Evolutionary conservation across 64 coral and sea anemone species (phyloP), one percentile per base, ranked within the genome.

Genomic region (Acropora tenuis): DNA sequence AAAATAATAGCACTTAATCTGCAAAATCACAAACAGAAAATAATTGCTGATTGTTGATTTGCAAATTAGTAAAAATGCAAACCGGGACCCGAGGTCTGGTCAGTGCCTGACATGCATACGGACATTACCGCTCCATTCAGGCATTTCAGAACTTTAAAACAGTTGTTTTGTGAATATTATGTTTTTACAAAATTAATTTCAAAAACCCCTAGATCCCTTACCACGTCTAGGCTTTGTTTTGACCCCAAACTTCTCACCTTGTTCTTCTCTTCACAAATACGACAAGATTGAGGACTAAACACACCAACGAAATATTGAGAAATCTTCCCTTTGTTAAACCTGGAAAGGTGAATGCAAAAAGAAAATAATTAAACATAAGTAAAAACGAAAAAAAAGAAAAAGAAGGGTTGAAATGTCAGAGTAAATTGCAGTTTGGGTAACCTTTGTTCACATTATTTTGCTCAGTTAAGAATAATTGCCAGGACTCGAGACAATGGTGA

Each of bases 231-330:
- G 30, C 30, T 30, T 30, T 30, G 30, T 55, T 55, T 55, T 5
- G 4, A 55, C 52, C 9, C 52, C 61, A 4, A 2, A 40, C 18
- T 8, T 71, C 68, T 9, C 45, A 85, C 82, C 82, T 85, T 42
- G 6, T 85, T 71, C 72, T 85, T 66, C 61, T 85, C n/a, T 71
- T 85, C 7, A 85, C 47, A 85, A 85, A 85, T 85, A 85, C 69
- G 5, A 49, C 44, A 17, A 40, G 18, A 72, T 85, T 85, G 19
- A 72, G 45, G 5, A 85, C 8, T 46, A 85, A 85, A 65, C 82
- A 85, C 42, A 48, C 12, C 63, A 85, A 85, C 3, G 17, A 85
- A 19, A 85, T 15, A 49, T 72, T 17, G 1, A 85, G 46, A 15
- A 71, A 85, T 20, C 18, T 6, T 11, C 43, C 68, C 65, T 71